Evolutionary conservation across 2,797 vertebrate genomes (phyloP), one percentile per base, ranked within the genome.

Genomic region (Pterois miles): DNA sequence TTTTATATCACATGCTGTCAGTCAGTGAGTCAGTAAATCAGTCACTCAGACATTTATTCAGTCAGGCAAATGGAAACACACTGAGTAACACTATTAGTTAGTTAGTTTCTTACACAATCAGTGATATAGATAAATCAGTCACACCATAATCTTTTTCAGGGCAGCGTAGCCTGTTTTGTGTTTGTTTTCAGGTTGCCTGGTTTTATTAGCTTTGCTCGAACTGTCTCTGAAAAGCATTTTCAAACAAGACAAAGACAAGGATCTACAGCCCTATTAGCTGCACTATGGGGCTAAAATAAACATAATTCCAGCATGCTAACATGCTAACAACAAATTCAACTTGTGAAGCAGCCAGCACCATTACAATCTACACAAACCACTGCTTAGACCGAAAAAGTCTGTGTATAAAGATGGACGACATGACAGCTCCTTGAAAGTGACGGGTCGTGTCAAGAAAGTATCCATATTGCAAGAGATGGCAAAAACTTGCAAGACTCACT

Each of bases 1-100:
- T 73, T 76, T 86, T 67, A 66, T 67, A 46, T 57, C 8, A 48
- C 54, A 70, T 62, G 38, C 53, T 74, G 23, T 43, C 63, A 43
- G 29, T 34, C 31, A 58, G 59, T 4, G n/a, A 70, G 29, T 48
- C 52, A 64, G 27, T 68, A 7, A 18, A 56, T 40, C 76, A 64
- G 43, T 54, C 36, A 25, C n/a, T 43, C 46, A 29, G 40, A 64
- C 57, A 38, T 13, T 54, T 8, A n/a, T 20, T 27, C 23, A 33
- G 29, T 33, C 56, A n/a, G 29, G 14, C 46, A 52, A 65, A 80
- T 46, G 18, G 43, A 71, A 56, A 72, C 27, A 13, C 7, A 4
- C 8, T 10, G 16, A 65, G 65, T 27, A 1, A 65, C 59, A 29
- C 6, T 4, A 4, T 38, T 5, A 58, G 65, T 70, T 14, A 2